These are phyloP conservation scores for Pseudomyrmex pallidus DNA, from an alignment of 1,140 invertebrate genomes.

Conservation along the genomic window DNA sequence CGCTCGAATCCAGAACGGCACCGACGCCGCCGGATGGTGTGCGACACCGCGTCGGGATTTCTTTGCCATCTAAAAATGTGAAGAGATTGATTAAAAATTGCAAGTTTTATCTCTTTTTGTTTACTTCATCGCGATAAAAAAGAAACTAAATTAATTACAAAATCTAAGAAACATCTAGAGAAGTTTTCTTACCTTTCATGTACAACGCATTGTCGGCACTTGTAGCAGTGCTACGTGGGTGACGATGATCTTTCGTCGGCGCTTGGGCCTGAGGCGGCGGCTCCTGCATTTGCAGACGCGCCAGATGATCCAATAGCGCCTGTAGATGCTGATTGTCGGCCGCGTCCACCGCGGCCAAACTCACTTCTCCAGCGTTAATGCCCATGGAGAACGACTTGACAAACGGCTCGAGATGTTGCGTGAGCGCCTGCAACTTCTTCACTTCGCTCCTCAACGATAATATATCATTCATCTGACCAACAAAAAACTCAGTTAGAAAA, in stretches of 20 bases:
- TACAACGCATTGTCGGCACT: conserved; percentile 82
- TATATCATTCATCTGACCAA: conserved; percentile 88
- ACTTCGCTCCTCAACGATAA: conserved; percentile 88
- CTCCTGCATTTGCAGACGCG: conserved; percentile 84
- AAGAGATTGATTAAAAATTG: too few relatives aligned
- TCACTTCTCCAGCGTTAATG: conserved; percentile 79
- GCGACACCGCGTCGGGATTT: conserved; percentile 80
- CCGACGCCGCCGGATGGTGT: conserved; percentile 80
- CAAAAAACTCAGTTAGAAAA: not conserved
- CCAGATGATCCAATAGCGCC: conserved; percentile 86
- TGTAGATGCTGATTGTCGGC: conserved; percentile 85
- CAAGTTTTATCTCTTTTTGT: too few relatives aligned
- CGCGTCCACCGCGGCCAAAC: conserved; percentile 78
- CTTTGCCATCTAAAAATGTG: conserved; percentile 77
- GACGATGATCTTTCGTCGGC: conserved; percentile 82
- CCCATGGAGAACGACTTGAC: conserved; percentile 86
- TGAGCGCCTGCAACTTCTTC: conserved; percentile 88
- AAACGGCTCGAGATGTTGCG: conserved; percentile 88
- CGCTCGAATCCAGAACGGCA: conserved; percentile 81
- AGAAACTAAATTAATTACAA: too few relatives aligned
- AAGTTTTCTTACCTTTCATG: conserved; percentile 80
- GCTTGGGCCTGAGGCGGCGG: conserved; percentile 73
- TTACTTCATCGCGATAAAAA: too few relatives aligned
- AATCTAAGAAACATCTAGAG: not conserved
- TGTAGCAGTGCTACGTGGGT: conserved; percentile 76